Evolutionary conservation across 92 coral and sea anemone species (phyloP).

Genomic region (Paragorgia papillata): DNA sequence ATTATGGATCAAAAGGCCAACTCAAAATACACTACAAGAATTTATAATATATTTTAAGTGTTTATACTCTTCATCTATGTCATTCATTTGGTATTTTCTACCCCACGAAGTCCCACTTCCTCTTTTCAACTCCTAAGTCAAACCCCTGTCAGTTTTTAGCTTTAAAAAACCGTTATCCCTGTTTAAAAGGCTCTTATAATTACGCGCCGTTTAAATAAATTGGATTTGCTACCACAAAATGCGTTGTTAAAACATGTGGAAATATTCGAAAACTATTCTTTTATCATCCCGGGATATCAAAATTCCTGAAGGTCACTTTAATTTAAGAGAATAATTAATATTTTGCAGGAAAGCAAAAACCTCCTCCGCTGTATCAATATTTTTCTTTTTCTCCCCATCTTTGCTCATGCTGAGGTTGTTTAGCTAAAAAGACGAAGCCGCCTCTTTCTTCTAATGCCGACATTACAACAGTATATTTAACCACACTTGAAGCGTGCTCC

Average conservation of each 20-base stretch:
- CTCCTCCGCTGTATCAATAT: constrained; percentile 25
- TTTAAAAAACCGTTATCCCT: background rate
- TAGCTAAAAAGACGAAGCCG: background rate
- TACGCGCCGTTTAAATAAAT: background rate
- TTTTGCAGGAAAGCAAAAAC: background rate
- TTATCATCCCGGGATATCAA: no score
- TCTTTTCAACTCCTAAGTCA: background rate
- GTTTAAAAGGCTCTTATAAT: background rate
- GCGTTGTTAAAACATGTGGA: background rate
- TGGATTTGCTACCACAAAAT: background rate
- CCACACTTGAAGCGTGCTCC: constrained; percentile 33
- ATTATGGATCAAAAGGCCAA: no score
- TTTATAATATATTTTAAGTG: background rate
- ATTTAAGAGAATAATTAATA: no score
- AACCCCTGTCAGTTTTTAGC: background rate
- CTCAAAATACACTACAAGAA: no score
- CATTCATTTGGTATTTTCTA: background rate
- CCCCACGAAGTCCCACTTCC: background rate
- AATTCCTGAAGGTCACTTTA: no score
- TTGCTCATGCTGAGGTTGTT: constrained; percentile 31
- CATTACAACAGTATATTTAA: constrained; percentile 15
- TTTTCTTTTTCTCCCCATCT: constrained; percentile 1
- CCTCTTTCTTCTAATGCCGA: constrained; percentile 26
- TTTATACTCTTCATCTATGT: background rate
- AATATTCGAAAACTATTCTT: no score